Evolutionary conservation across 2,888 invertebrate genomes (phyloP).

Genomic region (Nymphalis urticae): DNA sequence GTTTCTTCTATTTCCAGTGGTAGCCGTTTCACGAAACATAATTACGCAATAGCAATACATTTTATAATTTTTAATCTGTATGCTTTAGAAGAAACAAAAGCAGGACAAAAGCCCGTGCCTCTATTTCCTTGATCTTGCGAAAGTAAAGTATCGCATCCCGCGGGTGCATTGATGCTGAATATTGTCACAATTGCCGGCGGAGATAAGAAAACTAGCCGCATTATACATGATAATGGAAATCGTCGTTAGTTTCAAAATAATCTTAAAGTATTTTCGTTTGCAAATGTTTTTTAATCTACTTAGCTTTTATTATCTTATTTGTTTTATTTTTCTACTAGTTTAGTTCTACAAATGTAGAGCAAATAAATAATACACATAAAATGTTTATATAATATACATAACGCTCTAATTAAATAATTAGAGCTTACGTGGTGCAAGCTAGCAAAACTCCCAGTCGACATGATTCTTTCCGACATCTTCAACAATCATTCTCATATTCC

Average conservation of each 20-base stretch:
- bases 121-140: constrained; percentile 26
- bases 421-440: no score
- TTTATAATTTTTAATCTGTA: neutral
- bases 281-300: neutral
- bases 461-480: no score
- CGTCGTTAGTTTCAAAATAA: constrained; percentile 22
- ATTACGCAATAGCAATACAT: neutral
- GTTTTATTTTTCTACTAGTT: no score
- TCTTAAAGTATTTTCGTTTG: constrained; percentile 9
- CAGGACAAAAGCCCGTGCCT: constrained; percentile 20
- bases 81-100: constrained; percentile 5
- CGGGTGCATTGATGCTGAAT: constrained; percentile 37
- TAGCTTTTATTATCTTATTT: neutral
- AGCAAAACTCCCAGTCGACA: no score
- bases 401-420: no score
- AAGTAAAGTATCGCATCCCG: constrained; percentile 31
- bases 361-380: no score
- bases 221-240: constrained; percentile 24
- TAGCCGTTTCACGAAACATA: neutral
- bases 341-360: no score
- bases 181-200: constrained; percentile 37
- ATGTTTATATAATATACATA: no score
- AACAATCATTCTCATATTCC: no score
- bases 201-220: constrained; percentile 37
- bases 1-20: no score